phyloP scores from a whole-genome alignment of 2,888 invertebrate species.

The Cephus rjabovi region DNA sequence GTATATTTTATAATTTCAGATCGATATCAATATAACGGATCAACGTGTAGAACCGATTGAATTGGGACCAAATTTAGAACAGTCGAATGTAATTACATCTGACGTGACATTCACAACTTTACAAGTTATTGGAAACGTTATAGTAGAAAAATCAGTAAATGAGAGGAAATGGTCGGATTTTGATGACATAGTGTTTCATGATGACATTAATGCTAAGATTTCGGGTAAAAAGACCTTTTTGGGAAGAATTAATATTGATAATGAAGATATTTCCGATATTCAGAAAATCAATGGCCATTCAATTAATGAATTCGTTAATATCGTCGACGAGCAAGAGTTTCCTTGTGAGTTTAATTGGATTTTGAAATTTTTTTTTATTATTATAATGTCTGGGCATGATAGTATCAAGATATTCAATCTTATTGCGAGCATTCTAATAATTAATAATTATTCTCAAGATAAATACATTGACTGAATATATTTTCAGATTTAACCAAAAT shows the following conservation, averaged over 20 bases:
- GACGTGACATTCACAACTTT: constrained; percentile 68
- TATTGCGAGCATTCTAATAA: background rate
- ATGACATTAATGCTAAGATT: constrained; percentile 60
- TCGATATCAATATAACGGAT: constrained; percentile 68
- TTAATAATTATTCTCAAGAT: too few relatives aligned
- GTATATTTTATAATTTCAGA: constrained; percentile 54
- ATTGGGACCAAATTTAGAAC: constrained; percentile 66
- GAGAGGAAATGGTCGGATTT: constrained; percentile 62
- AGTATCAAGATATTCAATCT: background rate
- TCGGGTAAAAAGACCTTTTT: constrained; percentile 67
- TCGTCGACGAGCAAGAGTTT: constrained; percentile 68
- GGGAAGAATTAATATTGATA: constrained; percentile 59
- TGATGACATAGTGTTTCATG: constrained; percentile 67
- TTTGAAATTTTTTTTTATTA: background rate
- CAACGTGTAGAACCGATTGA: constrained; percentile 58
- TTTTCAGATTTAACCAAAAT: constrained; percentile 44
- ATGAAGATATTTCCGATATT: constrained; percentile 64
- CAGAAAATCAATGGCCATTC: constrained; percentile 66
- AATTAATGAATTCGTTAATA: constrained; percentile 67
- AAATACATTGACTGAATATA: background rate
- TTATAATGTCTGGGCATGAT: too few relatives aligned
- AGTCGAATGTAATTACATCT: constrained; percentile 64
- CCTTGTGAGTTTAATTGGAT: constrained; percentile 37
- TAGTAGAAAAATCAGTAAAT: constrained; percentile 66
- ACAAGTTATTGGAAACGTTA: constrained; percentile 68